Percentiles rank a stretch among this genome's conserved stretches.
These are phyloP conservation scores for Lepidochrysops patricia DNA, from an alignment of 2,888 invertebrate genomes.

Conservation along the genomic window DNA sequence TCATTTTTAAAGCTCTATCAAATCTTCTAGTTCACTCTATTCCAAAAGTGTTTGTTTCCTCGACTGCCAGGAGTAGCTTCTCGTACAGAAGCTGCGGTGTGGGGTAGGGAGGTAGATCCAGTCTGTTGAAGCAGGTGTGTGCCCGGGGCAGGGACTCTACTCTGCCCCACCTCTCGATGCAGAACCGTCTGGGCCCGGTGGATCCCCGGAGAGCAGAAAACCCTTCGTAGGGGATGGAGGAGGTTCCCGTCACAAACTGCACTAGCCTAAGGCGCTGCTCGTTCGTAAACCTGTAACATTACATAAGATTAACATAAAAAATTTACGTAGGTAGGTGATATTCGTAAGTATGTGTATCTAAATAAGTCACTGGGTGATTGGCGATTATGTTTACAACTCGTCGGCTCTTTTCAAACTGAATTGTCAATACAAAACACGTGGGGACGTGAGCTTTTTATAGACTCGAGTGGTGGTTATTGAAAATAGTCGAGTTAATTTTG, in stretches of 20 bases:
- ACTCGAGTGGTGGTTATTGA: background rate
- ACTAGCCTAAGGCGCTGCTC: slow-evolving; percentile 93
- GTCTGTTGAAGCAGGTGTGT: slow-evolving; percentile 97
- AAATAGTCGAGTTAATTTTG: background rate
- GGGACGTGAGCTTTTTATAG: background rate
- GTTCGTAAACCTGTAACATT: slow-evolving; percentile 84
- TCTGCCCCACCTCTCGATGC: slow-evolving; percentile 98
- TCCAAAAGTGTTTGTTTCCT: slow-evolving; percentile 96
- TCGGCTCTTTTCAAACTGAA: background rate
- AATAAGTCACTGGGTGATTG: background rate
- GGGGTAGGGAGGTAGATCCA: slow-evolving; percentile 97
- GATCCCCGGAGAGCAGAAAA: slow-evolving; percentile 96
- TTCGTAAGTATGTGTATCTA: slow-evolving; percentile 1
- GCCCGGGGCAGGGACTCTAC: slow-evolving; percentile 95
- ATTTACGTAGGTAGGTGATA: background rate
- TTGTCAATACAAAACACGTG: background rate
- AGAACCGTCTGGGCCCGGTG: slow-evolving; percentile 95
- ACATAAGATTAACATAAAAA: background rate
- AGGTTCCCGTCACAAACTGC: slow-evolving; percentile 98
- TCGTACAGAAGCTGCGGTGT: slow-evolving; percentile 93
- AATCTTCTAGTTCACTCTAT: slow-evolving; percentile 80
- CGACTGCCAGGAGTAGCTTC: slow-evolving; percentile 93
- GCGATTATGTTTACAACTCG: background rate
- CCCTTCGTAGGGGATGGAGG: slow-evolving; percentile 98
- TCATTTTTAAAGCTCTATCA: background rate